Conservation (phyloP, 2,888 invertebrate species). For the Hyppa rectilinea region DNA sequence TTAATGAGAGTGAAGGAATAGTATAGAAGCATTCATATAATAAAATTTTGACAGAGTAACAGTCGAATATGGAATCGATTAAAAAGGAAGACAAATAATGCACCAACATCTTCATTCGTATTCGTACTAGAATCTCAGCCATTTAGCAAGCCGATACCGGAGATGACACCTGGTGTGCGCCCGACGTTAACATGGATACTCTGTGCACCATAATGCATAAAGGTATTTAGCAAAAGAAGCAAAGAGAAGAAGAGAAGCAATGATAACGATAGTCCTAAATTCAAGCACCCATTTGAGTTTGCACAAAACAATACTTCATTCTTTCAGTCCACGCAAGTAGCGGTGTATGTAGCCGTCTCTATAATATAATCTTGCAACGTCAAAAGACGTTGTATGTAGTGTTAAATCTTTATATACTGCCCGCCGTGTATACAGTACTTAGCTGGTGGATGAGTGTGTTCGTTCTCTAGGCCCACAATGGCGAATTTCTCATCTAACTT, state of each 20-base stretch:
- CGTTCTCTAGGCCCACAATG: conserved; percentile 74
- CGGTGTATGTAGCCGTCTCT: background rate
- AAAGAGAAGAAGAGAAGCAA: conserved; percentile 1
- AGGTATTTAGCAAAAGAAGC: conserved; percentile 1
- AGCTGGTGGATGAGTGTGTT: conserved; percentile 82
- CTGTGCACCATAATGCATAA: background rate
- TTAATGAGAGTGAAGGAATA: background rate
- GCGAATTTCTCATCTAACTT: conserved; percentile 79
- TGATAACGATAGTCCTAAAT: background rate
- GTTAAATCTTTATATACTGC: conserved; percentile 77
- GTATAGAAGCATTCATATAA: background rate
- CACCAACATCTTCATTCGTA: background rate
- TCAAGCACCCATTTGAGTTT: background rate
- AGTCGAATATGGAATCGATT: background rate
- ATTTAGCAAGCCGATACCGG: background rate
- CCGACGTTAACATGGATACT: background rate
- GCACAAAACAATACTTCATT: background rate
- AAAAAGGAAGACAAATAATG: conserved; percentile 3
- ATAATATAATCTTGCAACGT: conserved; percentile 12
- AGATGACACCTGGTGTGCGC: background rate
- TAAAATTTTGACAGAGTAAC: background rate
- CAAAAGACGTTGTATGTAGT: conserved; percentile 6
- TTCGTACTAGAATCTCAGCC: background rate
- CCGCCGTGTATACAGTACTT: conserved; percentile 82
- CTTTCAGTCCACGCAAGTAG: conserved; percentile 5